Percentiles rank a stretch among this genome's conserved stretches.
Conservation (phyloP, 2,888 invertebrate genomes). For the Tetragonula carbonaria region DNA sequence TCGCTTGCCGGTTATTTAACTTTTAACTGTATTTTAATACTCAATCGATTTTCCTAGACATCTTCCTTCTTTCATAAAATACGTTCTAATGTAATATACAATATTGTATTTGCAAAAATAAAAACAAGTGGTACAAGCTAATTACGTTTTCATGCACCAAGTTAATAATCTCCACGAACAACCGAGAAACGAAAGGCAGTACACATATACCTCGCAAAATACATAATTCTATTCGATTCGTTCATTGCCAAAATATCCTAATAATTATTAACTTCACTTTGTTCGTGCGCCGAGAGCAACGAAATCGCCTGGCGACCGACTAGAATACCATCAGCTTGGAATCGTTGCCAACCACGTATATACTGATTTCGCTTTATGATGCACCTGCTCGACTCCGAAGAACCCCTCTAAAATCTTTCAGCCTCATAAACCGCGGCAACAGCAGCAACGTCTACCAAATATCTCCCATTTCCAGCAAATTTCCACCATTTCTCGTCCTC, state of each 20-base stretch:
- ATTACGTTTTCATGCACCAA: neutral
- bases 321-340: slow-evolving; percentile 3
- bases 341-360: slow-evolving; percentile 7
- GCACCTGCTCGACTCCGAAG: slow-evolving; percentile 37
- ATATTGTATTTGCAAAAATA: too few species aligned
- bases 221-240: neutral
- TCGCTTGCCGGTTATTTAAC: too few species aligned
- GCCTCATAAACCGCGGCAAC: slow-evolving; percentile 48
- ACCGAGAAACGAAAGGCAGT: neutral
- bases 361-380: slow-evolving; percentile 36
- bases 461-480: slow-evolving; percentile 36
- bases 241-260: neutral
- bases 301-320: neutral
- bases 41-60: too few species aligned
- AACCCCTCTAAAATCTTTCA: slow-evolving; percentile 42
- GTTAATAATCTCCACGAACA: neutral
- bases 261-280: neutral
- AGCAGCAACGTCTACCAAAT: slow-evolving; percentile 26
- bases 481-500: slow-evolving; percentile 27
- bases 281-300: neutral
- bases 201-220: neutral
- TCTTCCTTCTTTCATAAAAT: too few species aligned
- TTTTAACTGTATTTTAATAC: too few species aligned
- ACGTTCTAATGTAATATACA: too few species aligned
- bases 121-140: too few species aligned